Evolutionary conservation across 2,113 vertebrate species (phyloP).

Genomic region (Ranitomeya imitator): DNA sequence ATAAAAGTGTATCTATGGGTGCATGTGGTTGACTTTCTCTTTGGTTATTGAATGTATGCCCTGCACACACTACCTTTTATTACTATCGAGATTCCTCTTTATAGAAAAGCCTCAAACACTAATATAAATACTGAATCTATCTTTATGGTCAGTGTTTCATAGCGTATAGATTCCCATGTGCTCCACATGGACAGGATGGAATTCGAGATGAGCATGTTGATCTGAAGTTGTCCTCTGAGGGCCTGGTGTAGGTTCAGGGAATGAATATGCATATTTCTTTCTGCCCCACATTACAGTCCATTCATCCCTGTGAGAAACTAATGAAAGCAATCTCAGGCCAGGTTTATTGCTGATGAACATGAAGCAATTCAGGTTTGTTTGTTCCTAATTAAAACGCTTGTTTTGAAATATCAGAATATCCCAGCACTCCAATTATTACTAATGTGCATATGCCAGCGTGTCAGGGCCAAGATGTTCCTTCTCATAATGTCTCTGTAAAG

Average conservation of each 20-base stretch:
- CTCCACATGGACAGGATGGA: neutral
- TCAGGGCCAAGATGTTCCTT: conserved; percentile 49
- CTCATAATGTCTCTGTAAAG: conserved; percentile 40
- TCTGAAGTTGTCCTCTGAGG: conserved; percentile 14
- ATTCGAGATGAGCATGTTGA: neutral
- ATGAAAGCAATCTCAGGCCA: conserved; percentile 42
- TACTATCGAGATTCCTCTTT: too few relatives aligned
- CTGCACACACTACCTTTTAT: neutral
- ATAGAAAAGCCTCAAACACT: neutral
- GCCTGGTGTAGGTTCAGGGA: neutral
- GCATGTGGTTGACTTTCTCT: neutral
- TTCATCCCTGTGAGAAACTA: conserved; percentile 36
- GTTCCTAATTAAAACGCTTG: conserved; percentile 56
- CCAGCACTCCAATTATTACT: conserved; percentile 56
- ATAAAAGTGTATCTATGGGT: neutral
- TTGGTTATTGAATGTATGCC: neutral
- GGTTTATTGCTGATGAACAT: conserved; percentile 47
- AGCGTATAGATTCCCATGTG: neutral
- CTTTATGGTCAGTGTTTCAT: neutral
- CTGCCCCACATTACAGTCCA: neutral
- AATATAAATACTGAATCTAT: neutral
- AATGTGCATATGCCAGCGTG: conserved; percentile 56
- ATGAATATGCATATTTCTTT: conserved; percentile 32
- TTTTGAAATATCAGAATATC: conserved; percentile 54
- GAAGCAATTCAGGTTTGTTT: conserved; percentile 56